Percentiles rank a stretch among this genome's conserved stretches.
phyloP scores from a whole-genome alignment of 2,888 invertebrate species.

The Icerya purchasi region DNA sequence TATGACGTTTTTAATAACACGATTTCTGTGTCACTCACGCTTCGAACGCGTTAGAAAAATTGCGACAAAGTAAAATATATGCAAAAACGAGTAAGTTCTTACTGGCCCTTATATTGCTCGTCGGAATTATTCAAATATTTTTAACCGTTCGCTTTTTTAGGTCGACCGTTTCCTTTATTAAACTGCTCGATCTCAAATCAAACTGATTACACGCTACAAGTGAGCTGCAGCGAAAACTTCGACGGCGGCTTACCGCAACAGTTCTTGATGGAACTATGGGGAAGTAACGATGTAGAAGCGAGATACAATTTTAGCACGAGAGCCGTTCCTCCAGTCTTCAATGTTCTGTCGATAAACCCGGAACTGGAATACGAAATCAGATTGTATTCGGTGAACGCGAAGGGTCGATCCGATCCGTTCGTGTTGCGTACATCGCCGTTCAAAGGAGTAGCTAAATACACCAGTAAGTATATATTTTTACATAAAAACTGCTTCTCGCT shows the following conservation, averaged over 20 bases:
- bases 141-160: no score
- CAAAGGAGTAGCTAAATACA: conserved; percentile 7
- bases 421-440: conserved; percentile 35
- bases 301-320: conserved; percentile 39
- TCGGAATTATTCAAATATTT: no score
- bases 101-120: no score
- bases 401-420: conserved; percentile 63
- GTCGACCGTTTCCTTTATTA: conserved; percentile 65
- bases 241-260: conserved; percentile 72
- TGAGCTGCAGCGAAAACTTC: conserved; percentile 70
- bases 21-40: no score
- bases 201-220: conserved; percentile 53
- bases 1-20: no score
- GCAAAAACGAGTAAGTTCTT: no score
- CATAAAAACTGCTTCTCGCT: not conserved
- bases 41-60: no score
- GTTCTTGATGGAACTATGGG: conserved; percentile 46
- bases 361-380: conserved; percentile 55
- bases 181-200: conserved; percentile 75
- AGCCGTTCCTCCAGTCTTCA: conserved; percentile 42
- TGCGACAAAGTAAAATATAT: no score
- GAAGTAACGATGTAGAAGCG: conserved; percentile 25
- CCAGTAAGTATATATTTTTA: conserved; percentile 5
- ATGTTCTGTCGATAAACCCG: conserved; percentile 40
- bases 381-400: conserved; percentile 67